A percentile compares a stretch with the other conserved stretches of the same genome.
These are phyloP conservation scores for Thaumatotibia leucotreta DNA, from an alignment of 1,140 invertebrate species.

Conservation along the genomic window DNA sequence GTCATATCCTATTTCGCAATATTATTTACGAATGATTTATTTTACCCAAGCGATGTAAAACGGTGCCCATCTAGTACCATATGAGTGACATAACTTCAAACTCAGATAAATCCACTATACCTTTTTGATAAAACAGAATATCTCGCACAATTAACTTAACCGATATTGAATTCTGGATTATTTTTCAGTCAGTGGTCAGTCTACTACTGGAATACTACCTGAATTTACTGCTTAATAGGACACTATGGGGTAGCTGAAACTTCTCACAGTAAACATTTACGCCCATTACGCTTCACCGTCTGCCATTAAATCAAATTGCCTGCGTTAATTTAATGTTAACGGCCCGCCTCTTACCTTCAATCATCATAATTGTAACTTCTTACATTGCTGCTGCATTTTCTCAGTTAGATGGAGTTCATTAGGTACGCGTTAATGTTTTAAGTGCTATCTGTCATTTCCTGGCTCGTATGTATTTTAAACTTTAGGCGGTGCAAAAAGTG, in stretches of 20 bases:
- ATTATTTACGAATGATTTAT: too few relatives aligned
- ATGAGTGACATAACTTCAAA: too few relatives aligned
- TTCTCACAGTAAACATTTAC: constrained; percentile 21
- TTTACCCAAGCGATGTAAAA: too few relatives aligned
- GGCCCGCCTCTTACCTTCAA: constrained; percentile 28
- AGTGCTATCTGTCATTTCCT: neutral
- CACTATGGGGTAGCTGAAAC: constrained; percentile 1
- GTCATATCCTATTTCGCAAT: too few relatives aligned
- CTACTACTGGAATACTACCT: neutral
- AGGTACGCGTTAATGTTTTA: neutral
- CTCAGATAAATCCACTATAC: too few relatives aligned
- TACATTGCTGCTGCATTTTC: constrained; percentile 33
- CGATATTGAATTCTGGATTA: neutral
- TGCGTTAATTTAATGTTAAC: constrained; percentile 38
- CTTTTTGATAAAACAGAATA: too few relatives aligned
- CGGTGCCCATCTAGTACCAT: too few relatives aligned
- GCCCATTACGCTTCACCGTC: constrained; percentile 23
- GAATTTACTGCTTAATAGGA: neutral
- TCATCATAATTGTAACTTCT: constrained; percentile 38
- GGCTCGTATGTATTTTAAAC: neutral
- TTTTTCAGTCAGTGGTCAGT: neutral
- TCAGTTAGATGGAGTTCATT: constrained; percentile 21
- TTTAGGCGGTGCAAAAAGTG: neutral
- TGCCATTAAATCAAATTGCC: constrained; percentile 45
- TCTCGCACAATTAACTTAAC: neutral